A percentile compares a stretch with the other conserved stretches of the same genome.
These are phyloP conservation scores for Aldrovandia affinis DNA, from an alignment of 2,797 vertebrate genomes.

Conservation along the genomic window DNA sequence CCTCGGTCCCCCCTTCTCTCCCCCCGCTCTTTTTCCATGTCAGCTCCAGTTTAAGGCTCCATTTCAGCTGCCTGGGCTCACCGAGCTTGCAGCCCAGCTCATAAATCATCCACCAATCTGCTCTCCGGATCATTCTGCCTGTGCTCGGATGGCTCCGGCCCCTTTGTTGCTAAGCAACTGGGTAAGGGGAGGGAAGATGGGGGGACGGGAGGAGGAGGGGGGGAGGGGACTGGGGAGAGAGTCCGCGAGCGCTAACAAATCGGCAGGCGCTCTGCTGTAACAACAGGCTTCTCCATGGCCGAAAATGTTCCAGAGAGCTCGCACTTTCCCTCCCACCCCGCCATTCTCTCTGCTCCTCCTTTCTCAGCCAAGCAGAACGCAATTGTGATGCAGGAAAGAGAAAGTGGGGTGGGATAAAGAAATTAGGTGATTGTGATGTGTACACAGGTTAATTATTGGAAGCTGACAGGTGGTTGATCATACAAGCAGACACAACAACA, in stretches of 20 bases:
- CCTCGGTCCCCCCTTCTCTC: constrained; percentile 39
- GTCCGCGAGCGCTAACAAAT: constrained; percentile 78
- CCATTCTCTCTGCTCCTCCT: constrained; percentile 32
- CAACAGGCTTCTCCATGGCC: constrained; percentile 81
- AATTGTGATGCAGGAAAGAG: constrained; percentile 70
- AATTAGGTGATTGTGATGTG: constrained; percentile 78
- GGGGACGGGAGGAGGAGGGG: constrained; percentile 60
- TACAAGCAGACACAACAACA: constrained; percentile 60
- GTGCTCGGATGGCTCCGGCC: constrained; percentile 81
- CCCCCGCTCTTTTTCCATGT: constrained; percentile 59
- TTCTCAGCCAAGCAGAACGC: constrained; percentile 67
- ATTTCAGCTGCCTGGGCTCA: constrained; percentile 84
- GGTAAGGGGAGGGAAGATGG: constrained; percentile 51
- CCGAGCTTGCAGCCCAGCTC: constrained; percentile 77
- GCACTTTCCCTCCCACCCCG: constrained; percentile 65
- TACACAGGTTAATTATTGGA: constrained; percentile 73
- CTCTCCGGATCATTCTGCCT: constrained; percentile 84
- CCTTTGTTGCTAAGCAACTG: constrained; percentile 88
- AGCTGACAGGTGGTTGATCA: constrained; percentile 80
- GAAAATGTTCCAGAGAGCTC: constrained; percentile 78
- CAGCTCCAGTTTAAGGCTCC: constrained; percentile 78
- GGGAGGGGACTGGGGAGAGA: constrained; percentile 62
- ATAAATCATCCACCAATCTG: constrained; percentile 94
- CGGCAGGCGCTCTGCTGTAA: constrained; percentile 83
- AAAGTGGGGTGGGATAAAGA: constrained; percentile 47